Conservation (phyloP, 2,797 vertebrate species). For the Oreochromis grahami region DNA sequence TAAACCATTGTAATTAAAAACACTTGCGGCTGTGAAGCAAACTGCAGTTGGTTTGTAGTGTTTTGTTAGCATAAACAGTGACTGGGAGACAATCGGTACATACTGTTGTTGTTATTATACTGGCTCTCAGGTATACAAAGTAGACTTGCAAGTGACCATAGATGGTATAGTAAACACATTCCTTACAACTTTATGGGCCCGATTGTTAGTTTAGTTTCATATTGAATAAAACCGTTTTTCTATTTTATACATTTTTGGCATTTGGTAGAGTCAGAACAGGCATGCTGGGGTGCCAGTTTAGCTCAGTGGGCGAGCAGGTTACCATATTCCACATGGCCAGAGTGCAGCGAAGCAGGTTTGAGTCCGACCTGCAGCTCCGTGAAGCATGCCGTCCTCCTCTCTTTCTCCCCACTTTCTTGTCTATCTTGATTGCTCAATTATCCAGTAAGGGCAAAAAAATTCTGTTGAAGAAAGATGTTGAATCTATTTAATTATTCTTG, state of each 20-base stretch:
- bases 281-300: background rate
- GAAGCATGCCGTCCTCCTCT: background rate
- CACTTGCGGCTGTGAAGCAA: rapidly evolving
- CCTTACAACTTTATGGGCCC: background rate
- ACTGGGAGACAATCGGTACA: background rate
- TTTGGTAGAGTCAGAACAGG: background rate
- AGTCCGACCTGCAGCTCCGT: background rate
- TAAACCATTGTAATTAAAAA: background rate
- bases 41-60: background rate
- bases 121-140: background rate
- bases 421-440: background rate
- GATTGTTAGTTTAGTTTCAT: background rate
- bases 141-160: background rate
- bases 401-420: background rate
- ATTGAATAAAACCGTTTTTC: background rate
- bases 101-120: background rate
- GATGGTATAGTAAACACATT: background rate
- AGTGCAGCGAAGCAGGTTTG: background rate
- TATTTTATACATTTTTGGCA: background rate
- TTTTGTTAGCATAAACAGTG: too few species aligned
- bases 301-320: background rate
- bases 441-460: background rate
- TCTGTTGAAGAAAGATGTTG: too few species aligned
- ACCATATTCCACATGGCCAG: background rate
- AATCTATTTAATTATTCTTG: too few species aligned